A percentile compares a stretch with the other conserved stretches of the same genome.
Conservation (phyloP, 2,888 invertebrate species). For the Philopedon plagiatum region DNA sequence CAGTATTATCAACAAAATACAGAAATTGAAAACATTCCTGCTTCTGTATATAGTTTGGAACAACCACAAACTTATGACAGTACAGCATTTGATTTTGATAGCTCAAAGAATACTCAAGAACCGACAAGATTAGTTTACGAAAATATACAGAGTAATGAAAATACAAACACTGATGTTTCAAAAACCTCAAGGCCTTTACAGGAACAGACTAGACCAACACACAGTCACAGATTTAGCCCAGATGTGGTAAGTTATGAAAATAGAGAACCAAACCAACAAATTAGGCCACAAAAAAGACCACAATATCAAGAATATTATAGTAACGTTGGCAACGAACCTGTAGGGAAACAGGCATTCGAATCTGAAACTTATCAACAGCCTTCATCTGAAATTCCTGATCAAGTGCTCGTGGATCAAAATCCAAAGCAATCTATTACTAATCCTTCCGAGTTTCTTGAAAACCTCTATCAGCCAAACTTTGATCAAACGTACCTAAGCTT, state of each 20-base stretch:
- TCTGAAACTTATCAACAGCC: conserved; percentile 14
- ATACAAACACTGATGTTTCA: conserved; percentile 47
- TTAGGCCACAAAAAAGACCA: conserved; percentile 10
- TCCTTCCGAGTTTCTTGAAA: conserved; percentile 29
- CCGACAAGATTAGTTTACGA: conserved; percentile 48
- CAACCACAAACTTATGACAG: conserved; percentile 27
- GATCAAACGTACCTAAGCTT: conserved; percentile 60
- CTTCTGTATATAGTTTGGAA: conserved; percentile 47
- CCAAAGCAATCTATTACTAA: background rate
- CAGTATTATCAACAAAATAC: background rate
- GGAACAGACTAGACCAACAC: background rate
- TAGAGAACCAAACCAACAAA: conserved; percentile 31
- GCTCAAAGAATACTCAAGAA: conserved; percentile 32
- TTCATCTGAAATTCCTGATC: background rate
- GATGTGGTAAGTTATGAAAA: conserved; percentile 38
- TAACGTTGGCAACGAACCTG: conserved; percentile 17
- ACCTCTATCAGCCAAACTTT: conserved; percentile 39
- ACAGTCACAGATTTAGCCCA: conserved; percentile 38
- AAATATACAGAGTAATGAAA: conserved; percentile 47
- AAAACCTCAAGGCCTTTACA: conserved; percentile 42
- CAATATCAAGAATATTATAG: conserved; percentile 18
- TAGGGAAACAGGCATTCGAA: conserved; percentile 25
- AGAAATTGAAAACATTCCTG: conserved; percentile 47
- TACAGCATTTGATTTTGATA: conserved; percentile 23
- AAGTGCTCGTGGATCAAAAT: background rate